phyloP scores from a whole-genome alignment of 2,113 vertebrate species.

The Callopanchax toddi region DNA sequence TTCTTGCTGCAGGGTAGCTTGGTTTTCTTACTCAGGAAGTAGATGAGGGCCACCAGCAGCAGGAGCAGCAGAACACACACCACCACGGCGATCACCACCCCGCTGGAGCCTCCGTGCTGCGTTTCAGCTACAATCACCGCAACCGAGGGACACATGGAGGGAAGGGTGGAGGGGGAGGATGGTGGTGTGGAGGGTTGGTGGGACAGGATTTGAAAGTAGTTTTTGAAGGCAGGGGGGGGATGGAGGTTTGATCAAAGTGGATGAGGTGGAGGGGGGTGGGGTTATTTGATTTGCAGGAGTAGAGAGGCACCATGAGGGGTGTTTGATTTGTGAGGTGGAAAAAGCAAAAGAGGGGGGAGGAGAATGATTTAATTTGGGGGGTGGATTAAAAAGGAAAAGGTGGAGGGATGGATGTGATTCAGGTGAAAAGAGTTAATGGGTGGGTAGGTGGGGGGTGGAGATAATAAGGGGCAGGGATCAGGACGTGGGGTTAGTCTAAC shows the following conservation, averaged over 20 bases:
- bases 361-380: conserved; percentile 37
- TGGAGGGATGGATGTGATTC: conserved; percentile 21
- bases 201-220: conserved; percentile 9
- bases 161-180: conserved; percentile 19
- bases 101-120: conserved; percentile 82
- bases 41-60: conserved; percentile 85
- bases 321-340: conserved; percentile 48
- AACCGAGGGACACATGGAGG: conserved; percentile 46
- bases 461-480: conserved; percentile 46
- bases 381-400: not conserved
- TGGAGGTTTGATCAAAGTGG: conserved; percentile 24
- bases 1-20: conserved; percentile 81
- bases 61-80: conserved; percentile 89
- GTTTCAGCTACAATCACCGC: conserved; percentile 74
- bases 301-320: conserved; percentile 16
- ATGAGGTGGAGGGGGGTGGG: conserved; percentile 15
- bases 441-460: conserved; percentile 31
- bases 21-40: conserved; percentile 86
- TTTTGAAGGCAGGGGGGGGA: conserved; percentile 13
- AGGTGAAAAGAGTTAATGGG: conserved; percentile 29
- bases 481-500: conserved; percentile 65
- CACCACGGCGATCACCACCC: conserved; percentile 88
- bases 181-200: conserved; percentile 16
- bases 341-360: conserved; percentile 27
- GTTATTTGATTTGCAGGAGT: conserved; percentile 41